Evolutionary conservation across 1,140 invertebrate species (phyloP), one percentile per base, ranked within the genome.

Genomic region (Drosophila chauvacae): DNA sequence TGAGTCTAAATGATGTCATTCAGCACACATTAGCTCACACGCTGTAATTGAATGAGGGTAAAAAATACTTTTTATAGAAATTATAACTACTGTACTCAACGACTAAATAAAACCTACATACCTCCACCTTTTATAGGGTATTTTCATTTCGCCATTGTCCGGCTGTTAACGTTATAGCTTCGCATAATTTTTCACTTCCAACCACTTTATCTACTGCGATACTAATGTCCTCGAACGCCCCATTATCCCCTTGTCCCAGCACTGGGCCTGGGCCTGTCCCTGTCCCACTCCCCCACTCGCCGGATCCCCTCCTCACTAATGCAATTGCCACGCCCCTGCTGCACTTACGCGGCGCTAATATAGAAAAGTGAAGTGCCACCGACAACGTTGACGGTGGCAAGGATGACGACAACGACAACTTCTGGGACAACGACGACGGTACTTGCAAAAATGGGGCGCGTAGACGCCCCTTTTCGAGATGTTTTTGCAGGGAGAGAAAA

Each of bases 281-380:
- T 5, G 33, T 10, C 11, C 11, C 23, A 7, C 28, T 23, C 11
- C 3, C 13, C 13, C 28, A 1, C 13, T 4, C 13, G 20, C 33
- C 10, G 23, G 14, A 10, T 7, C 16, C 10, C 33, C 53, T 26
- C 23, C 28, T 18, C 45, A 61, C 70, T 86, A 86, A 86, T 86
- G 82, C 78, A 86, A 86, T 86, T 86, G 82, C 75, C 82, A 86
- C 82, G 79, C 83, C 83, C 81, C 83, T 79, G 83, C 83, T 82
- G 83, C 83, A 86, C 83, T 87, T 82, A 87, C 83, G 76, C 82
- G 83, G 79, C 83, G 76, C 83, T 87, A 87, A 87, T 87, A 87
- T 83, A 80, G 83, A 87, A 87, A 87, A 87, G 84, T 87, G 83
- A 87, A 87, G 83, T 87, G 83, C 83, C 74, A 56, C 74, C 74